Conservation (phyloP, 2,113 vertebrate genomes). For the Neogale vison region DNA sequence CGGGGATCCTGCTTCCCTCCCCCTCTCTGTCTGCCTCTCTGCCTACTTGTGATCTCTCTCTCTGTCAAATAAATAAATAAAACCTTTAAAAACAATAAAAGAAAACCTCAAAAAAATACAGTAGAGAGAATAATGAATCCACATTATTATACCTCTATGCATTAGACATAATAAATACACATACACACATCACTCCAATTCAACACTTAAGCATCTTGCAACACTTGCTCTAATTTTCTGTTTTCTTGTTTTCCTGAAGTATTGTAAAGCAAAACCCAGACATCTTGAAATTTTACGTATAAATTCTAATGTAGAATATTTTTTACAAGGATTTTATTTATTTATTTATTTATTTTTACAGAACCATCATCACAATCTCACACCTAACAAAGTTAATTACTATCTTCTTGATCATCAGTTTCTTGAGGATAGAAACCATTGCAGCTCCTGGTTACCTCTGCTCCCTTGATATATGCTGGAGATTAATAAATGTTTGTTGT, state of each 20-base stretch:
- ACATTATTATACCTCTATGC: background rate
- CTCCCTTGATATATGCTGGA: background rate
- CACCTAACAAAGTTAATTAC: background rate
- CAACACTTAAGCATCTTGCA: background rate
- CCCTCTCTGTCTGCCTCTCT: too few species aligned
- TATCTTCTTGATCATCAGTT: background rate
- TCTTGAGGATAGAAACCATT: background rate
- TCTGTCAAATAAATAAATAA: background rate
- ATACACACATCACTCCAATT: background rate
- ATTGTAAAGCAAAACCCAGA: background rate
- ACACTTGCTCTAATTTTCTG: background rate
- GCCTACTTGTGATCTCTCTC: too few species aligned
- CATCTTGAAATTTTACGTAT: background rate
- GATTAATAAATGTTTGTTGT: conserved; percentile 18
- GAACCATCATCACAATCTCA: background rate
- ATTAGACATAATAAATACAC: background rate
- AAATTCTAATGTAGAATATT: background rate
- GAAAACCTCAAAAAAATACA: background rate
- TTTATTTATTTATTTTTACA: background rate
- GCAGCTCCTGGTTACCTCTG: background rate
- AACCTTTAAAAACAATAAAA: background rate
- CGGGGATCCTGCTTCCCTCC: too few species aligned
- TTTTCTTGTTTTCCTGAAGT: conserved; percentile 9
- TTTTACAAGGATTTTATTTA: background rate
- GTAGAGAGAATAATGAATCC: background rate